Evolutionary conservation across 2,797 vertebrate genomes (phyloP).

Genomic region (Astyanax mexicanus): DNA sequence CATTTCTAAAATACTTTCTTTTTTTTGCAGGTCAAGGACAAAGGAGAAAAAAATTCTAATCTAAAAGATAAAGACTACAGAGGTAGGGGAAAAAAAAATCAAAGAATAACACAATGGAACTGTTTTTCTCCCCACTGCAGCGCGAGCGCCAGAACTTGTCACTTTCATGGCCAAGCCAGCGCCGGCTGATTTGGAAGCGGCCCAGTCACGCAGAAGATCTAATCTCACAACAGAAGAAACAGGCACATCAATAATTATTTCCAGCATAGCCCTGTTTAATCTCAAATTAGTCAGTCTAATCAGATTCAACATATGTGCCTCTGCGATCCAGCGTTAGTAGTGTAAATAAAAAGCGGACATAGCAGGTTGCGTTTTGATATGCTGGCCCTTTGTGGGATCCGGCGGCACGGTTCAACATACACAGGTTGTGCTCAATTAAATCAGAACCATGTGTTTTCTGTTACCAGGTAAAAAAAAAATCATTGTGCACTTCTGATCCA

Average conservation of each 20-base stretch:
- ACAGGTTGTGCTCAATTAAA: neutral
- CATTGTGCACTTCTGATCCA: constrained; percentile 5
- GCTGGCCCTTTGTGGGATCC: neutral
- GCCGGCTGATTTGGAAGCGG: constrained; percentile 6
- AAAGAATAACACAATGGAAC: neutral
- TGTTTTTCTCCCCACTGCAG: neutral
- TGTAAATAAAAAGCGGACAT: neutral
- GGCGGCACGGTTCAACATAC: neutral
- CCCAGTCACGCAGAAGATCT: neutral
- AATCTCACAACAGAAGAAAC: constrained; percentile 1
- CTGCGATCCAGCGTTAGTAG: neutral
- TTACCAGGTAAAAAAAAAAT: neutral
- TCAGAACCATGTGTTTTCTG: neutral
- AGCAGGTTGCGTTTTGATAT: neutral
- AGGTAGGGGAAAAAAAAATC: constrained; percentile 9
- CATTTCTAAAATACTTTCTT: neutral
- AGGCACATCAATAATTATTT: constrained; percentile 21
- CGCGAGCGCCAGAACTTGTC: constrained; percentile 5
- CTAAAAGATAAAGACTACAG: constrained; percentile 10
- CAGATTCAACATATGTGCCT: constrained; percentile 22
- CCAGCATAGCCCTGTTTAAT: constrained; percentile 14
- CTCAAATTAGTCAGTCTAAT: constrained; percentile 11
- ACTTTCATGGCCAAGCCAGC: constrained; percentile 15
- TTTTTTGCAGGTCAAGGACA: neutral
- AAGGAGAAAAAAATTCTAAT: neutral